Percentiles rank a stretch among this genome's conserved stretches.
Conservation (phyloP, 2,888 invertebrate genomes). For the Lamproptera curius region DNA sequence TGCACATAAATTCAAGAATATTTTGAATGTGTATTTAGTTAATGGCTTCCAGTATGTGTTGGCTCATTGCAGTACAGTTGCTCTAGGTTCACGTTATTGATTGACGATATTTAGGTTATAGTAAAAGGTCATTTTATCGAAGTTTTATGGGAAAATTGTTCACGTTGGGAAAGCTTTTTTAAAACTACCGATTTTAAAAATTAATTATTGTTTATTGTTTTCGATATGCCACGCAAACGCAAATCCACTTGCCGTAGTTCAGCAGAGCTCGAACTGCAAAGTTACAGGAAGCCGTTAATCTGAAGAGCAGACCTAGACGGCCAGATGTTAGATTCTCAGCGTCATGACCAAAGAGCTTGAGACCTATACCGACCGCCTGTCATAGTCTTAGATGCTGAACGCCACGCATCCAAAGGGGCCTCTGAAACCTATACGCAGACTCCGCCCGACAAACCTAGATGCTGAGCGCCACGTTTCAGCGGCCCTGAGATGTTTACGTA, state of each 20-base stretch:
- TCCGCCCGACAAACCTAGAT: too few relatives aligned
- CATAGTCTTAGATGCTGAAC: slow-evolving; percentile 18
- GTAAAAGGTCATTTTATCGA: slow-evolving; percentile 11
- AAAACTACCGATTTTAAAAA: slow-evolving; percentile 11
- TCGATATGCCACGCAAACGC: too few relatives aligned
- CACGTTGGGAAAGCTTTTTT: slow-evolving; percentile 4
- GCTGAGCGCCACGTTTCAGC: not conserved
- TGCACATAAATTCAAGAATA: not conserved
- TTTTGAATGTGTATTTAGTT: slow-evolving; percentile 9
- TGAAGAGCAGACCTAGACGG: not conserved
- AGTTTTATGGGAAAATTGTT: slow-evolving; percentile 10
- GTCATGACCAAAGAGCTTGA: not conserved
- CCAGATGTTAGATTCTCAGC: not conserved
- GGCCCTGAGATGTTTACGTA: too few relatives aligned
- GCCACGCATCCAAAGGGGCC: slow-evolving; percentile 1
- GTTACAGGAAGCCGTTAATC: not conserved
- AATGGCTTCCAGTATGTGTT: slow-evolving; percentile 11
- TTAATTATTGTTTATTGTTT: slow-evolving; percentile 12
- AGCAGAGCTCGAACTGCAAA: slow-evolving; percentile 21
- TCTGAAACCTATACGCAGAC: not conserved
- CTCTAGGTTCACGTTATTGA: slow-evolving; percentile 14
- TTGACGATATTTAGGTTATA: slow-evolving; percentile 8
- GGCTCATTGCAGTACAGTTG: not conserved
- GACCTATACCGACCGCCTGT: too few relatives aligned
- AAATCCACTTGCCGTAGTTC: slow-evolving; percentile 22